phyloP scores from a whole-genome alignment of 2,888 invertebrate genomes.

The Exocentrus adspersus region DNA sequence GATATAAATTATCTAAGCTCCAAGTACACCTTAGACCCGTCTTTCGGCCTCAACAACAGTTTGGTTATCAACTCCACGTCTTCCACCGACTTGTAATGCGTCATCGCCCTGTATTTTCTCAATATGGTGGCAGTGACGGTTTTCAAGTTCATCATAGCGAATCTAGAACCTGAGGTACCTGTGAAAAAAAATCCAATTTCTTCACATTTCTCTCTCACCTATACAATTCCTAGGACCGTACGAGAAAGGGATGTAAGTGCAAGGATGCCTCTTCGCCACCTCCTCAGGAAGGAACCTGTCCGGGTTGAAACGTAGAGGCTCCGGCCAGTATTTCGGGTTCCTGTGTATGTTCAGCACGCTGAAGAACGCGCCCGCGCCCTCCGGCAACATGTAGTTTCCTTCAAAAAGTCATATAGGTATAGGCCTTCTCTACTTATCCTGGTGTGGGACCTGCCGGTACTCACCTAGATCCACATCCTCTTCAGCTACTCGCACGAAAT shows the following conservation, averaged over 20 bases:
- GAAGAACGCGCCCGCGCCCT: constrained; percentile 60
- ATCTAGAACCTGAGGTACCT: too few relatives aligned
- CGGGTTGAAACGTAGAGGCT: constrained; percentile 69
- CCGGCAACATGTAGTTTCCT: constrained; percentile 49
- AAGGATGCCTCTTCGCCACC: constrained; percentile 62
- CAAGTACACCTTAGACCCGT: too few relatives aligned
- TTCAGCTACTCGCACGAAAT: constrained; percentile 30
- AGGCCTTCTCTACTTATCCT: too few relatives aligned
- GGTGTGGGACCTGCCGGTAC: not conserved
- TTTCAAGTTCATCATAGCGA: too few relatives aligned
- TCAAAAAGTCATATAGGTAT: constrained; percentile 22
- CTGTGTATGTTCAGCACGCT: constrained; percentile 63
- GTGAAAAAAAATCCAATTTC: too few relatives aligned
- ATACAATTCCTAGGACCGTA: constrained; percentile 66
- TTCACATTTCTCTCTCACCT: too few relatives aligned
- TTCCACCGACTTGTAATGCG: too few relatives aligned
- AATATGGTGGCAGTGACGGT: too few relatives aligned
- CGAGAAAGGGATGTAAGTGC: constrained; percentile 66
- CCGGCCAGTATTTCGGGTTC: constrained; percentile 66
- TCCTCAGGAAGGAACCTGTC: constrained; percentile 69
- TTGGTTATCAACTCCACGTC: too few relatives aligned
- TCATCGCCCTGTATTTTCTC: too few relatives aligned
- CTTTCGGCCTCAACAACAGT: too few relatives aligned
- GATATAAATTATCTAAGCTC: too few relatives aligned
- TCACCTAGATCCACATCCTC: constrained; percentile 43